Evolutionary conservation across 2,888 invertebrate genomes (phyloP).

Genomic region (Odontomyia ornata): DNA sequence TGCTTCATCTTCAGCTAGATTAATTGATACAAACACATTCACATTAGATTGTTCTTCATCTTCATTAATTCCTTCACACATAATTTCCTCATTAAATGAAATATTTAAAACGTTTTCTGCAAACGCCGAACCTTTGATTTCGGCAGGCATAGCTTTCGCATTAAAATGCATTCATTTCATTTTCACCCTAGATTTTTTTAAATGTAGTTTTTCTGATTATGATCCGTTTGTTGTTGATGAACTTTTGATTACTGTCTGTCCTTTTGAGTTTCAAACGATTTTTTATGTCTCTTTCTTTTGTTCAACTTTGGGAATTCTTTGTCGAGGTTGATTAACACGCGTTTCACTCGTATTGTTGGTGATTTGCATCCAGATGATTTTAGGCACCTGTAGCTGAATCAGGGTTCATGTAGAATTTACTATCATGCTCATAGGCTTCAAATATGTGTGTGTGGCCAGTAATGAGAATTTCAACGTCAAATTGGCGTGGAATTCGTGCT

Average conservation of each 20-base stretch:
- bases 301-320: neutral
- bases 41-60: no score
- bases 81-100: no score
- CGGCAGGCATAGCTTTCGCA: no score
- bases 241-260: neutral
- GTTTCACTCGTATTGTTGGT: neutral
- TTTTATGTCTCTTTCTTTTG: neutral
- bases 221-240: no score
- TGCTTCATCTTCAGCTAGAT: no score
- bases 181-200: constrained; percentile 26
- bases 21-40: no score
- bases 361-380: constrained; percentile 81
- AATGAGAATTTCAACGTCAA: constrained; percentile 98
- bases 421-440: constrained; percentile 97
- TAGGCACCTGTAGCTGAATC: constrained; percentile 99
- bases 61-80: no score
- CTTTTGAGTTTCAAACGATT: constrained; percentile 19
- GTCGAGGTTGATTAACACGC: neutral
- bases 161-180: neutral
- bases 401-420: constrained; percentile 98
- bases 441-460: constrained; percentile 99
- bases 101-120: no score
- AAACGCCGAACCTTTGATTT: no score
- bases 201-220: neutral
- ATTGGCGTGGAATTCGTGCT: constrained; percentile 91